Evolutionary conservation across 1,140 invertebrate species (phyloP), one percentile per base, ranked within the genome.

Genomic region (Drosophila repletoides): DNA sequence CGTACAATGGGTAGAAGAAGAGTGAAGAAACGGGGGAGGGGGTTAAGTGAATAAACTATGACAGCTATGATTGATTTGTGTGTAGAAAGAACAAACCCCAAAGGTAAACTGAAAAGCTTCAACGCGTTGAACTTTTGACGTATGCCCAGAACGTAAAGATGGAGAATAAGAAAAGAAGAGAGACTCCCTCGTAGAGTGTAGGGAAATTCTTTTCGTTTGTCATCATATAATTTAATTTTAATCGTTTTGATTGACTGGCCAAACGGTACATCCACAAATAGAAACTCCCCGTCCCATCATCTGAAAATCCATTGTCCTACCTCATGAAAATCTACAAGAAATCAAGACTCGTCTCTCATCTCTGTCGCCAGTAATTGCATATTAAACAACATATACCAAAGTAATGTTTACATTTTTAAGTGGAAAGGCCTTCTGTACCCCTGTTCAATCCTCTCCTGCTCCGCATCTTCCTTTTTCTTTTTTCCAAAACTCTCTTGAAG

Each of bases 31-130:
- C 4, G 2, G 7, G 10, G 5, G 19, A 15, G 19, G 3, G 15
- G 19, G 21, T 3, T 26, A n/a, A 10, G 17, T 12, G 19, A 34
- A 34, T 24, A 22, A 73, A 52, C 60, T 74, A 73, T 86, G 80
- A 84, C 79, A 84, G 58, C 64, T 60, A 79, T 84, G 79, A 84
- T 84, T 84, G 79, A 84, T 84, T 86, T 86, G 79, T 68, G 80
- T 86, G 79, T 68, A 75, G 45, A 49, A 52, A 63, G 49, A 81
- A 34, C 28, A 19, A 19, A 43, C 22, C 12, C 24, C 29, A 7
- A n/a, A n/a, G 43, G 22, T 38, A 1, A 45, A 40, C 19, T 41
- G 29, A 46, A 68, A 63, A 68, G 65, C 64, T 67, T 49, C 9
- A 24, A 26, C 19, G 24, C 36, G 43, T 26, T 69, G 66, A 64